These are phyloP conservation scores for Saxidomus purpurata DNA, from an alignment of 1,140 invertebrate species.

Conservation along the genomic window DNA sequence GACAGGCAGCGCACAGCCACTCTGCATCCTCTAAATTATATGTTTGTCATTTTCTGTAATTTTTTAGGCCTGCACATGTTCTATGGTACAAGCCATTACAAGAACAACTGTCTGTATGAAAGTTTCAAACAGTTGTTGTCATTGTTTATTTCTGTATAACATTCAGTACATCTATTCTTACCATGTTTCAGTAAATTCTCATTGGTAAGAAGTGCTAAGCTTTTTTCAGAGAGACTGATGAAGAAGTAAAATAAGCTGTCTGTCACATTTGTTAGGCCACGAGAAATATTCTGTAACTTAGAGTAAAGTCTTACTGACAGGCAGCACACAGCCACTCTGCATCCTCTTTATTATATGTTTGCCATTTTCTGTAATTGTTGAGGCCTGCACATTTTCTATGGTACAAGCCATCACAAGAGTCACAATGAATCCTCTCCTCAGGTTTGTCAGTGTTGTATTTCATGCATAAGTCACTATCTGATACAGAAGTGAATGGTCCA, in stretches of 20 bases:
- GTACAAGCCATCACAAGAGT: not conserved
- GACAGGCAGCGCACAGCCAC: not conserved
- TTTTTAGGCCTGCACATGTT: conserved; percentile 12
- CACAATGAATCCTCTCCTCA: conserved; percentile 5
- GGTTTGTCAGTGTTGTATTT: not conserved
- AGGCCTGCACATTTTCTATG: conserved; percentile 27
- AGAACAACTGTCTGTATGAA: not conserved
- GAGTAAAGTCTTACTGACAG: too few species aligned
- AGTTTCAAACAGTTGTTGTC: not conserved
- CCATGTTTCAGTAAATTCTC: not conserved
- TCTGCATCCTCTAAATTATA: not conserved
- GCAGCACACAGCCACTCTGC: too few species aligned
- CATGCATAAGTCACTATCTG: not conserved
- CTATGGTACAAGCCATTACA: conserved; percentile 20
- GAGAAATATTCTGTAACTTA: not conserved
- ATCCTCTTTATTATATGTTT: too few species aligned
- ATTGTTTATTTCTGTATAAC: not conserved
- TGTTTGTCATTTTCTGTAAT: not conserved
- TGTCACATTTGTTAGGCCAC: not conserved
- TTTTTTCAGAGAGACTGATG: not conserved
- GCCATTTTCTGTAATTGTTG: not conserved
- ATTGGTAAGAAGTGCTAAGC: not conserved
- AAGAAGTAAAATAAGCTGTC: not conserved
- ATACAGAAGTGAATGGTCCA: not conserved
- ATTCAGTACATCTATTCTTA: not conserved